These are phyloP conservation scores for Cephus rjabovi DNA, from an alignment of 2,888 invertebrate species.

Conservation along the genomic window DNA sequence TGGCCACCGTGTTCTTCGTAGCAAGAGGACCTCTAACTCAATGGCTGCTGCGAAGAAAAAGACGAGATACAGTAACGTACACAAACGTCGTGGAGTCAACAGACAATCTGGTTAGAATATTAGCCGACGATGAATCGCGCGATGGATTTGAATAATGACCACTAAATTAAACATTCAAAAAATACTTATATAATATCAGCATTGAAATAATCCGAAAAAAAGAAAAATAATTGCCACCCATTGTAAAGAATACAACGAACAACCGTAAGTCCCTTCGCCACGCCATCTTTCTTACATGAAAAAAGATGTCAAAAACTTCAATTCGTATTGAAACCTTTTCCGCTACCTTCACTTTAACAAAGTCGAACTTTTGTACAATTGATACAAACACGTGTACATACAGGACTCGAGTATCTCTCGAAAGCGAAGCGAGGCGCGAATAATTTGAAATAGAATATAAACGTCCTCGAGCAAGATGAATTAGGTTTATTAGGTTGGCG, in stretches of 20 bases:
- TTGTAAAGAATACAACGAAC: neutral
- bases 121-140: constrained; percentile 43
- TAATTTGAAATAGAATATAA: neutral
- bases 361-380: neutral
- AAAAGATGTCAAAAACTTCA: neutral
- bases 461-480: neutral
- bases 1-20: constrained; percentile 43
- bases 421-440: neutral
- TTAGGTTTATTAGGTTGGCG: neutral
- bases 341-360: neutral
- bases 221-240: neutral
- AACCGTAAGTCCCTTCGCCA: neutral
- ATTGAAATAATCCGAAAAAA: neutral
- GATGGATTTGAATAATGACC: neutral
- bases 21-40: constrained; percentile 45
- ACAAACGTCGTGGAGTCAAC: constrained; percentile 59
- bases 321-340: neutral
- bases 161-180: neutral
- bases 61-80: constrained; percentile 55
- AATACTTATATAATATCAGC: neutral
- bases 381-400: neutral
- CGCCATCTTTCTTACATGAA: neutral
- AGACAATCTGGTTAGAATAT: constrained; percentile 60
- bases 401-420: neutral
- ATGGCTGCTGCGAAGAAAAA: constrained; percentile 52